Evolutionary conservation across 1,140 invertebrate species (phyloP), one percentile per base, ranked within the genome.

Genomic region (Coptotermes formosanus): DNA sequence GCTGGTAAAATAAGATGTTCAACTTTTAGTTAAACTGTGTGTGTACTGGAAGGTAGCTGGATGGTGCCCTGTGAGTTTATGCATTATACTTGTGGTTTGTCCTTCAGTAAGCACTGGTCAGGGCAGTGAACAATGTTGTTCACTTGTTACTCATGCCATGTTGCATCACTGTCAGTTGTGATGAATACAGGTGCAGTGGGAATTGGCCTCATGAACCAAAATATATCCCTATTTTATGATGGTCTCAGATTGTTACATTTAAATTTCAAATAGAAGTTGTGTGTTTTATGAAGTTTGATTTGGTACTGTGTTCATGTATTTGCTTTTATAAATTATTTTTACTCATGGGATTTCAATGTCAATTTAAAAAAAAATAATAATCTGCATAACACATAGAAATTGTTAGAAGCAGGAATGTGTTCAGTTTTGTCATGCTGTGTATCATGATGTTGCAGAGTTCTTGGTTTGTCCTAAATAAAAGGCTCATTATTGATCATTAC

Each of bases 371-470:
- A n/a, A n/a, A 9, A 11, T n/a, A n/a, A n/a, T 8, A 25, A 9
- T 75, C 64, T 75, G 64, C 64, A 19, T 30, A 75, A n/a, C 64
- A 75, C 25, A 75, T n/a, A 75, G 64, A 75, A 30, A 30, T 69
- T 21, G n/a, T n/a, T 69, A 69, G 64, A 69, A n/a, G 64, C 64
- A 69, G 64, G 25, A 69, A 14, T 75, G 64, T 14, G n/a, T 75
- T 75, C 64, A 75, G n/a, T 75, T 75, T 75, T 75, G 64, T 30
- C 64, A 75, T 75, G n/a, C 30, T 75, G n/a, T 75, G n/a, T 75
- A 75, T 30, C n/a, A 75, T 75, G 64, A 75, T 75, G 64, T 75
- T 75, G n/a, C n/a, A 75, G n/a, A 75, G 64, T 30, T 75, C 64
- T 75, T 75, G 64, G n/a, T 75, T 75, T 75, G 30, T 75, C 2